Percentiles rank a stretch among this genome's conserved stretches.
Conservation (phyloP, 64 coral and sea anemone genomes). For the Acropora tenuis region DNA sequence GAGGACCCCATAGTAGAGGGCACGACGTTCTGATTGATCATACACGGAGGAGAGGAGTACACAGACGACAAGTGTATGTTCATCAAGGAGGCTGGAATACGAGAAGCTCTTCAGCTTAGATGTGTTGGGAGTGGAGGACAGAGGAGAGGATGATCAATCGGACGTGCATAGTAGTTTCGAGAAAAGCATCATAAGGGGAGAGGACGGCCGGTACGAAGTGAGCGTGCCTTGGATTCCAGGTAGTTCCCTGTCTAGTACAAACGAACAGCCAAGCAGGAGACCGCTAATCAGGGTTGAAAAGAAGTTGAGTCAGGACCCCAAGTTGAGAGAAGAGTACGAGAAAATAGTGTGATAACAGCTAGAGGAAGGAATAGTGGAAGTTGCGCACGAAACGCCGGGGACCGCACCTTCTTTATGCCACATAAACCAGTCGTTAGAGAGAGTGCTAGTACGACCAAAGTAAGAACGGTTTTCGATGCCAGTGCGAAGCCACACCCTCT, state of each 20-base stretch:
- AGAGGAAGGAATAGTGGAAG: conserved; percentile 51
- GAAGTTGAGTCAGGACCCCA: conserved; percentile 39
- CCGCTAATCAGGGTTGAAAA: conserved; percentile 51
- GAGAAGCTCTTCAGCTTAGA: conserved; percentile 55
- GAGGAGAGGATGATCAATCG: conserved; percentile 51
- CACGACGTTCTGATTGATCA: conserved; percentile 66
- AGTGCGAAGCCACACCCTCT: conserved; percentile 62
- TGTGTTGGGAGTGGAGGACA: conserved; percentile 51
- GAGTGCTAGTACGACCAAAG: conserved; percentile 56
- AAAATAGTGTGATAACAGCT: conserved; percentile 58
- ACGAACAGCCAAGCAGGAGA: conserved; percentile 62
- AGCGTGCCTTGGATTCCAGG: conserved; percentile 78
- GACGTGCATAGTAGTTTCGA: conserved; percentile 50
- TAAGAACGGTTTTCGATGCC: conserved; percentile 72
- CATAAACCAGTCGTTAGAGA: conserved; percentile 53
- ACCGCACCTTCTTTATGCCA: conserved; percentile 57
- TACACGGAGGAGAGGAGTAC: conserved; percentile 45
- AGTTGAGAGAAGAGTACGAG: conserved; percentile 38
- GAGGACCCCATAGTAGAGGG: conserved; percentile 65
- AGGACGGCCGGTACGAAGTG: conserved; percentile 59
- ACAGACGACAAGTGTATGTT: conserved; percentile 41
- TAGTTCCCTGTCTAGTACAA: conserved; percentile 53
- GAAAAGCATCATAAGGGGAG: conserved; percentile 42
- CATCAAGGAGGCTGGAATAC: conserved; percentile 14
- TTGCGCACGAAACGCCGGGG: conserved; percentile 17